Evolutionary conservation across 2,797 vertebrate species (phyloP), one percentile per base, ranked within the genome.

Genomic region (Phylloscopus collybita): DNA sequence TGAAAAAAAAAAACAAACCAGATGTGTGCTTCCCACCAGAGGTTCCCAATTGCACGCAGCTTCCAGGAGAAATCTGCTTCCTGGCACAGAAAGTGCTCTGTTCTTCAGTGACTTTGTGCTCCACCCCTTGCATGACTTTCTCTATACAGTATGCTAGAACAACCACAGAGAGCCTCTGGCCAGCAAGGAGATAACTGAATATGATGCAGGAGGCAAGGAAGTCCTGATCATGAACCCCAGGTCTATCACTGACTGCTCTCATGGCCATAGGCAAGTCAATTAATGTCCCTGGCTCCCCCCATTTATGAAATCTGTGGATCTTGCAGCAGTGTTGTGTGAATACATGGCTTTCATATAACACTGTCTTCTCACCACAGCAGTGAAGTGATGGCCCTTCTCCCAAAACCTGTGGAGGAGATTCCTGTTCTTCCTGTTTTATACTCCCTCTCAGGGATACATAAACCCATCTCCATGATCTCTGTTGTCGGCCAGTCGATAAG

Each of bases 361-460:
- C 56, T 50, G 36, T 83, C 93, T 74, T 74, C 30, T 64, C 56
- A 92, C 64, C 40, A 14, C 11, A 36, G 51, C 91, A 92, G 82
- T 80, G 80, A 92, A 88, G 90, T 80, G 66, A 80, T 88, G 80
- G 85, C 69, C 79, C 71, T 93, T 95, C 86, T 89, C 71, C 80
- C 83, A 59, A 47, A 74, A 64, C n/a, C 73, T 18, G 0, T 15
- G 61, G 92, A 71, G 90, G 79, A 88, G 90, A 74, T 64, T 96
- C 78, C 75, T 67, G 70, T 86, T 92, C 90, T 90, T 93, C 94
- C 93, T 94, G 72, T 88, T 96, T 90, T 85, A 57, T 85, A 88
- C 84, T 96, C 96, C 96, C 96, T 94, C 96, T 97, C 97, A 97
- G 97, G 96, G 92, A 96, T 83, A 42, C 80, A 87, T 91, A 81